phyloP scores from a whole-genome alignment of 2,797 vertebrate genomes.

The Falco peregrinus region DNA sequence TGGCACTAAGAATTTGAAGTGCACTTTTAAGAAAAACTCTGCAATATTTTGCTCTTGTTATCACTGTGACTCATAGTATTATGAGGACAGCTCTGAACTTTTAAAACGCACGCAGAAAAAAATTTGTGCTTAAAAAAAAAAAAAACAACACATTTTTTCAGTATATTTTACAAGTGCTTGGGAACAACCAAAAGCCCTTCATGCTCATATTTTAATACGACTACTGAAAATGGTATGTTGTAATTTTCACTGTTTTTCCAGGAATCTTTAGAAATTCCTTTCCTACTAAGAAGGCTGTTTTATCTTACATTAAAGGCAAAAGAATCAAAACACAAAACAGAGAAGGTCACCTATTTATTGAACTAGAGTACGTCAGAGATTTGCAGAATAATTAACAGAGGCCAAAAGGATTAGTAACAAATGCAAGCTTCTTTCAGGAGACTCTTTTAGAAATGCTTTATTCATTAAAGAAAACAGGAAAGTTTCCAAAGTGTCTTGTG shows the following conservation, averaged over 20 bases:
- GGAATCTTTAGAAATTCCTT: not conserved
- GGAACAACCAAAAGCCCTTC: not conserved
- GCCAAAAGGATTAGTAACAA: constrained; percentile 11
- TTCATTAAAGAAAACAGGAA: not conserved
- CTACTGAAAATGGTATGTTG: not conserved
- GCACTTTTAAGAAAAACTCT: not conserved
- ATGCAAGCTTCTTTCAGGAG: not conserved
- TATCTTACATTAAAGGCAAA: constrained; percentile 19
- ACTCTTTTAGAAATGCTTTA: not conserved
- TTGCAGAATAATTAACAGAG: not conserved
- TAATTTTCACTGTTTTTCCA: not conserved
- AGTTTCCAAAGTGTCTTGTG: not conserved
- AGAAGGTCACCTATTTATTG: not conserved
- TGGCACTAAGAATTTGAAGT: not conserved
- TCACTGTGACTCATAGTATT: not conserved
- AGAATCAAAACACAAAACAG: constrained; percentile 7
- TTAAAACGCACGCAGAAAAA: not conserved
- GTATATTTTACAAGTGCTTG: not conserved
- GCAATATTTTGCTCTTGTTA: not conserved
- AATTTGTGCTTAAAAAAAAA: fast-evolving
- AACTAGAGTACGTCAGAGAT: not conserved
- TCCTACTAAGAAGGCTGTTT: not conserved
- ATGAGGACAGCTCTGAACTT: not conserved
- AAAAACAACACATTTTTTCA: not conserved
- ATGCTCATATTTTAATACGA: not conserved